Conservation (phyloP, 2,113 vertebrate species). For the Sphyrna mokarran region DNA sequence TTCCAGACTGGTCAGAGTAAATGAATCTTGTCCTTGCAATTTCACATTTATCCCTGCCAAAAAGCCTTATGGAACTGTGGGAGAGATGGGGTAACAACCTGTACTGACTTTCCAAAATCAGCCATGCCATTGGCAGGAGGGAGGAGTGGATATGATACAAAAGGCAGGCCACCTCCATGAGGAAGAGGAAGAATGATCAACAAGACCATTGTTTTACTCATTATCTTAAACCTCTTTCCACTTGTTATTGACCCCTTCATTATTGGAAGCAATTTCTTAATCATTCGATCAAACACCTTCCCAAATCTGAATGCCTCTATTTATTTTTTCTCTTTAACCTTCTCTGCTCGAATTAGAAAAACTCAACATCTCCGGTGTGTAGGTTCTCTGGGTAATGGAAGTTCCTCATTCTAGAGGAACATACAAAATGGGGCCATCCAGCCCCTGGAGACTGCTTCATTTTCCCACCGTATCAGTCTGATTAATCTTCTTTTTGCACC, state of each 20-base stretch:
- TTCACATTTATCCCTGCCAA: too few species aligned
- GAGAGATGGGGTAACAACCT: too few species aligned
- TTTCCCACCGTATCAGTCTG: neutral
- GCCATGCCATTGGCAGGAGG: neutral
- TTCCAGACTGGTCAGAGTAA: too few species aligned
- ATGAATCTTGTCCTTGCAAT: too few species aligned
- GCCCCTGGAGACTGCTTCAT: neutral
- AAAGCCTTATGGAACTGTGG: too few species aligned
- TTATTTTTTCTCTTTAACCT: neutral
- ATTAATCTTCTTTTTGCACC: neutral
- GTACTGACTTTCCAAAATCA: neutral
- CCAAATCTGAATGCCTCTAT: neutral
- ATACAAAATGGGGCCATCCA: neutral
- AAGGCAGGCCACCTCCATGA: neutral
- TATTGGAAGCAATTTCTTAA: neutral
- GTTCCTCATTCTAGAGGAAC: neutral
- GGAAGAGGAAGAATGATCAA: neutral
- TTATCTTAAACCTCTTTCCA: neutral
- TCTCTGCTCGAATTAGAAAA: neutral
- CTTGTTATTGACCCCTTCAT: neutral
- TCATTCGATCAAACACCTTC: neutral
- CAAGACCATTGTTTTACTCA: neutral
- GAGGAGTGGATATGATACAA: too few species aligned
- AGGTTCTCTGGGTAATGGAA: neutral
- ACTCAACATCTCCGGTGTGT: neutral